Conservation (phyloP, 2,797 vertebrate species). For the Sternarchorhynchus goeldii region DNA sequence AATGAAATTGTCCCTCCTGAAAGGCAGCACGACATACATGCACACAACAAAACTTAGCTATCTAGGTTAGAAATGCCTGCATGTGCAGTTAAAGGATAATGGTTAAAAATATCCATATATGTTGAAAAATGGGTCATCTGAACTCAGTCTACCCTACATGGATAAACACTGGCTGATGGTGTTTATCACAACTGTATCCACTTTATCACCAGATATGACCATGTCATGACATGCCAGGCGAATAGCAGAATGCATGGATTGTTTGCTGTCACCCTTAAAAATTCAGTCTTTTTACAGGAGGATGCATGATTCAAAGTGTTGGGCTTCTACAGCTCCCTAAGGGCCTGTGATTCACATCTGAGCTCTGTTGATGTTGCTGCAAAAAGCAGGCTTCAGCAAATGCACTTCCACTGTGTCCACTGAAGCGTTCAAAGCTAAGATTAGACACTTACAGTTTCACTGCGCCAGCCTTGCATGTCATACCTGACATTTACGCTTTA, state of each 20-base stretch:
- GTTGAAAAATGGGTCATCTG: no score
- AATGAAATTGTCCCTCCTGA: background rate
- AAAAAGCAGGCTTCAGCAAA: constrained; percentile 40
- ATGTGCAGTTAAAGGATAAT: no score
- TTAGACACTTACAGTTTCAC: constrained; percentile 61
- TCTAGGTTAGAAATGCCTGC: no score
- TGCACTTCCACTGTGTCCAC: constrained; percentile 54
- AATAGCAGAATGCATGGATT: constrained; percentile 1
- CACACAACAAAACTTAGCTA: background rate
- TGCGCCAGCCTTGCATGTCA: constrained; percentile 66
- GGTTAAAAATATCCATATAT: no score
- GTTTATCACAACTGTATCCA: background rate
- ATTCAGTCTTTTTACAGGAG: constrained; percentile 25
- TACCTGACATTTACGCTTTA: constrained; percentile 73
- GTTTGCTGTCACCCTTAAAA: constrained; percentile 4
- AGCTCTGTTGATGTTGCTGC: constrained; percentile 45
- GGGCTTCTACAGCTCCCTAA: constrained; percentile 37
- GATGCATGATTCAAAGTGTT: constrained; percentile 31
- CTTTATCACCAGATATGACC: background rate
- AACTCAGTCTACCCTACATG: background rate
- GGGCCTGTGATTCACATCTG: constrained; percentile 44
- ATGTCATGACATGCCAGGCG: background rate
- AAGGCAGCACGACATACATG: background rate
- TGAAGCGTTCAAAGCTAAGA: constrained; percentile 56
- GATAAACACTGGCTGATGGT: constrained; percentile 8